These are phyloP conservation scores for Coryphaenoides rupestris DNA, from an alignment of 2,113 vertebrate genomes.

Conservation along the genomic window DNA sequence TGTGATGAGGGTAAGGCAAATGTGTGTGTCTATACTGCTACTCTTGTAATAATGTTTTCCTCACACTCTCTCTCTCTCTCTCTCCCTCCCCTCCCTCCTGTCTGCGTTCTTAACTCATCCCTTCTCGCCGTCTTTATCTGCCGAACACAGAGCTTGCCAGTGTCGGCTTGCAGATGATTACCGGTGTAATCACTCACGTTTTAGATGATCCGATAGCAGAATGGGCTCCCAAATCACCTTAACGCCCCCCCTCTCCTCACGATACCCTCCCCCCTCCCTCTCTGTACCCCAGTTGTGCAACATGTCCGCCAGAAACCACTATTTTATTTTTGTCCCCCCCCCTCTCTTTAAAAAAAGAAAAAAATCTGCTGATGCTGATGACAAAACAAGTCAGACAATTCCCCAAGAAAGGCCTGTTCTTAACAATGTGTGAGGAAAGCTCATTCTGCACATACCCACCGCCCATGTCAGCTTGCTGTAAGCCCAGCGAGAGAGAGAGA, in stretches of 20 bases:
- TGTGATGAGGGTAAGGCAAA: constrained; percentile 34
- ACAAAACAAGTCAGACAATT: constrained; percentile 55
- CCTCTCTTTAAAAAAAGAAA: no score
- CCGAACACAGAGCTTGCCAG: constrained; percentile 61
- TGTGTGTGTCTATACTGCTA: constrained; percentile 18
- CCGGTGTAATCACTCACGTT: constrained; percentile 71
- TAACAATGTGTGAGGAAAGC: constrained; percentile 62
- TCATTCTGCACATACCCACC: constrained; percentile 59
- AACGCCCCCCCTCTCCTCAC: constrained; percentile 50
- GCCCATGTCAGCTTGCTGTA: constrained; percentile 67
- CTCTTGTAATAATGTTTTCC: constrained; percentile 36
- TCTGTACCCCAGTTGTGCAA: constrained; percentile 44
- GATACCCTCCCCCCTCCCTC: constrained; percentile 31
- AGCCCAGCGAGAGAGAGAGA: constrained; percentile 30
- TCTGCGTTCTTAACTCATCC: constrained; percentile 46
- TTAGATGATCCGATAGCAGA: constrained; percentile 74
- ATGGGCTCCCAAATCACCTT: constrained; percentile 66
- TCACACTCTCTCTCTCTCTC: constrained; percentile 10
- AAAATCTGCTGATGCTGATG: constrained; percentile 20
- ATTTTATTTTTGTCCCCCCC: constrained; percentile 62
- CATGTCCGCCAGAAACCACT: constrained; percentile 48
- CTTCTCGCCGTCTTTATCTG: constrained; percentile 69
- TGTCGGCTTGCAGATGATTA: constrained; percentile 65
- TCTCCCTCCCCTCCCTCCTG: no score
- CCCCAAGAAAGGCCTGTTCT: constrained; percentile 57